Conservation (phyloP, 1,140 invertebrate genomes). For the Lasioglossum baleicum region DNA sequence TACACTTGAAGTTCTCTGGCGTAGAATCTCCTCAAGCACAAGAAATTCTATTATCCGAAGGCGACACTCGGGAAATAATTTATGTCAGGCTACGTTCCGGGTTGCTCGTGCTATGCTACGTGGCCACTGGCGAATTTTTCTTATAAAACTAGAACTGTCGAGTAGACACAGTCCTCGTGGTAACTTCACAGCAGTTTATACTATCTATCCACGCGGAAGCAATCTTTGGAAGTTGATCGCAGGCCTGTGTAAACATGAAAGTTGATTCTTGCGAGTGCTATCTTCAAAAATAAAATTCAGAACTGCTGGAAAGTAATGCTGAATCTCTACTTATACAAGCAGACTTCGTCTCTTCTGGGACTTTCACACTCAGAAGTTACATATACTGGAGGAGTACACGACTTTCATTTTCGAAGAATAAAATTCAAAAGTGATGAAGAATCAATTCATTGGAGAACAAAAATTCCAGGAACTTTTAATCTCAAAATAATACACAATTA, state of each 20-base stretch:
- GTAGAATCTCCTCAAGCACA: not conserved
- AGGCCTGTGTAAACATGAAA: too few species aligned
- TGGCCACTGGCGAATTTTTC: not conserved
- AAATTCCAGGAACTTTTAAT: too few species aligned
- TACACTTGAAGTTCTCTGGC: not conserved
- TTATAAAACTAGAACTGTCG: not conserved
- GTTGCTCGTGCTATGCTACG: not conserved
- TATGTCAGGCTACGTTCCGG: not conserved
- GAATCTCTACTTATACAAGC: not conserved
- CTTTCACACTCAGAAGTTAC: not conserved
- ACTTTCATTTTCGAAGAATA: too few species aligned
- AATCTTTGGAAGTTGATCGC: not conserved
- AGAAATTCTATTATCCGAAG: not conserved
- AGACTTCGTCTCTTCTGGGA: not conserved
- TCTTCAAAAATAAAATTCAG: too few species aligned
- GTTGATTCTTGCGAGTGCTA: too few species aligned
- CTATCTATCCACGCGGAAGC: not conserved
- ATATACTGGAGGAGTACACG: not conserved
- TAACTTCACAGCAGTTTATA: not conserved
- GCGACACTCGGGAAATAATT: constrained; percentile 13
- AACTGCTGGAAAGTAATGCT: not conserved
- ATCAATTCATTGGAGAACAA: too few species aligned
- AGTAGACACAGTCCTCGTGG: not conserved
- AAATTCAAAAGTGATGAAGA: too few species aligned
- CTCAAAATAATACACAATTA: too few species aligned